phyloP scores from a whole-genome alignment of 2,113 vertebrate species.

The Tiliqua scincoides region DNA sequence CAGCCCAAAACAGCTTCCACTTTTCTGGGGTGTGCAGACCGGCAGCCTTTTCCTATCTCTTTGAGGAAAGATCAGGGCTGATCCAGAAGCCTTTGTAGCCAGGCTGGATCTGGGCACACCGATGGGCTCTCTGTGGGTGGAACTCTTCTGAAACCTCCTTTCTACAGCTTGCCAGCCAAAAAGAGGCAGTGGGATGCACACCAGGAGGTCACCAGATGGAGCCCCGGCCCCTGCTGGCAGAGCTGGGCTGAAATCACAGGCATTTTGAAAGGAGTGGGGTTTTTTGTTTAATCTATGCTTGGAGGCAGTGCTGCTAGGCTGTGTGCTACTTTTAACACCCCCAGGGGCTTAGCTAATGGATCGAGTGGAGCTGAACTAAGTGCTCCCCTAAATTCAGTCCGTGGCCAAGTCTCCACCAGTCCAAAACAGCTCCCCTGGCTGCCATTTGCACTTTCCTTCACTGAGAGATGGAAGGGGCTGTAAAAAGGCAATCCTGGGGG shows the following conservation, averaged over 20 bases:
- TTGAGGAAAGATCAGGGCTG: no score
- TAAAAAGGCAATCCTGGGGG: not conserved
- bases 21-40: not conserved
- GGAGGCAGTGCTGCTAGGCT: no score
- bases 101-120: no score
- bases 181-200: no score
- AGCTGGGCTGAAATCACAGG: not conserved
- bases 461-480: not conserved
- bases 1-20: no score
- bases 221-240: not conserved
- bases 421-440: not conserved
- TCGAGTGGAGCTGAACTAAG: not conserved
- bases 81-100: no score
- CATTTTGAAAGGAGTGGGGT: not conserved
- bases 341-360: not conserved
- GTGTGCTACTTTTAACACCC: not conserved
- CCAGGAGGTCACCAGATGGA: no score
- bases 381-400: not conserved
- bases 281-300: no score
- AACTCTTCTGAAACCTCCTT: not conserved
- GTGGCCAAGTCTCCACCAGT: not conserved
- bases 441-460: not conserved
- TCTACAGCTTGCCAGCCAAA: no score
- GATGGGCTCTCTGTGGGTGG: not conserved
- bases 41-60: no score